phyloP scores from a whole-genome alignment of 2,888 invertebrate genomes.

The Eugnorisma glareosa region DNA sequence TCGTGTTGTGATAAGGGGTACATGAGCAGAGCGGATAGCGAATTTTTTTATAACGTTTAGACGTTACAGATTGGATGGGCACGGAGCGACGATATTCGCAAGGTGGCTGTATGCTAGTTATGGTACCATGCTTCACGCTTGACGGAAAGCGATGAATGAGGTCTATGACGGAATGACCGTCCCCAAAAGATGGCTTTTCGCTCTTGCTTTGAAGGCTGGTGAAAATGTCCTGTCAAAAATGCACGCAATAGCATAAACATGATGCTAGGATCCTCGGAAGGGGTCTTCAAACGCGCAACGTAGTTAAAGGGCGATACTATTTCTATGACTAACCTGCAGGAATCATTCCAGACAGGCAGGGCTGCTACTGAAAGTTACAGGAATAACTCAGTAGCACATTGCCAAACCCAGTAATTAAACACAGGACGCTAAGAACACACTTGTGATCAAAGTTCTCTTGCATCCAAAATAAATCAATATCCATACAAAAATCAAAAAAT shows the following conservation, averaged over 20 bases:
- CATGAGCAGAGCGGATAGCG: slow-evolving; percentile 39
- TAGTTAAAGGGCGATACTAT: background rate
- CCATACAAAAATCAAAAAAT: background rate
- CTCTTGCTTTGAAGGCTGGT: background rate
- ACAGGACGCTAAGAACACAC: background rate
- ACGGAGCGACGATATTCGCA: too few species aligned
- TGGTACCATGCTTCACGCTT: too few species aligned
- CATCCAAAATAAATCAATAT: background rate
- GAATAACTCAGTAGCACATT: background rate
- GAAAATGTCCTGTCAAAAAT: background rate
- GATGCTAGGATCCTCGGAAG: background rate
- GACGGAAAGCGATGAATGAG: background rate
- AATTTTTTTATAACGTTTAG: background rate
- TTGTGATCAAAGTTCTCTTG: background rate
- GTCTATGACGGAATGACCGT: background rate
- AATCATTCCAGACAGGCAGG: background rate
- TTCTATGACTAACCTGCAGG: background rate
- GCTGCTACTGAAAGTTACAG: background rate
- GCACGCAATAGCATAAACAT: background rate
- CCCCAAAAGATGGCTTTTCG: background rate
- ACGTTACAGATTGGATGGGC: background rate
- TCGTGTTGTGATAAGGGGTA: slow-evolving; percentile 2
- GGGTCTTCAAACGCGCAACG: background rate
- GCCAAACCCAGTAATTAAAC: background rate
- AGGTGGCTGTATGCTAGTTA: too few species aligned